phyloP scores from a whole-genome alignment of 2,797 vertebrate species.

The Diplodus sargus region DNA sequence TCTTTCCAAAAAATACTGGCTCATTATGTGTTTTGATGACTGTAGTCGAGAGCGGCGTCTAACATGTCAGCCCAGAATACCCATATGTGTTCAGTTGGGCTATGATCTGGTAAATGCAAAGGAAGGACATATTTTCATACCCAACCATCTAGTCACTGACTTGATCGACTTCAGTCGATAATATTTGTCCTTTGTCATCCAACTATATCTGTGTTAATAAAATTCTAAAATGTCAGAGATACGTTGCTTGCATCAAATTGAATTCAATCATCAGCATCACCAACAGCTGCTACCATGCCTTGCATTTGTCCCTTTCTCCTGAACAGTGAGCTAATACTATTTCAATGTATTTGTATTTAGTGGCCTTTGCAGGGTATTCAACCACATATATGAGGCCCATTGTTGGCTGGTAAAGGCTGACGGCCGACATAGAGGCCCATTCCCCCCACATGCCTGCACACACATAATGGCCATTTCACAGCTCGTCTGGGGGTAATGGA shows the following conservation, averaged over 20 bases:
- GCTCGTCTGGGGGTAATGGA: constrained; percentile 83
- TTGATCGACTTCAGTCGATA: too few relatives aligned
- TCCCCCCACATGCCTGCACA: constrained; percentile 79
- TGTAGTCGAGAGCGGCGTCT: not conserved
- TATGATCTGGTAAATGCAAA: not conserved
- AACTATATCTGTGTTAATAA: not conserved
- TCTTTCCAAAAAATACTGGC: not conserved
- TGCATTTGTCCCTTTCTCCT: constrained; percentile 17
- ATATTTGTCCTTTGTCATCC: not conserved
- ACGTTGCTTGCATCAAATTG: not conserved
- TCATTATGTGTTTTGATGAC: not conserved
- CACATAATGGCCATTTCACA: constrained; percentile 85
- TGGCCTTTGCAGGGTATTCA: constrained; percentile 58
- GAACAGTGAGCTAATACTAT: constrained; percentile 37
- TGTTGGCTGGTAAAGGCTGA: constrained; percentile 72
- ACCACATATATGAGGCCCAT: constrained; percentile 56
- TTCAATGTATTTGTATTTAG: constrained; percentile 61
- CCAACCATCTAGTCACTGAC: too few relatives aligned
- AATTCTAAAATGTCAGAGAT: not conserved
- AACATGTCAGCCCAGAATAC: not conserved
- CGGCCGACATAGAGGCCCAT: constrained; percentile 63
- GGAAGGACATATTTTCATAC: too few relatives aligned
- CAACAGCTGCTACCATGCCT: constrained; percentile 17
- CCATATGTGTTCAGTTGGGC: not conserved
- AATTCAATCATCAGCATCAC: constrained; percentile 36